Base-by-base conservation (phyloP, 2,888 invertebrate species). In the Perdita meconis region DNA sequence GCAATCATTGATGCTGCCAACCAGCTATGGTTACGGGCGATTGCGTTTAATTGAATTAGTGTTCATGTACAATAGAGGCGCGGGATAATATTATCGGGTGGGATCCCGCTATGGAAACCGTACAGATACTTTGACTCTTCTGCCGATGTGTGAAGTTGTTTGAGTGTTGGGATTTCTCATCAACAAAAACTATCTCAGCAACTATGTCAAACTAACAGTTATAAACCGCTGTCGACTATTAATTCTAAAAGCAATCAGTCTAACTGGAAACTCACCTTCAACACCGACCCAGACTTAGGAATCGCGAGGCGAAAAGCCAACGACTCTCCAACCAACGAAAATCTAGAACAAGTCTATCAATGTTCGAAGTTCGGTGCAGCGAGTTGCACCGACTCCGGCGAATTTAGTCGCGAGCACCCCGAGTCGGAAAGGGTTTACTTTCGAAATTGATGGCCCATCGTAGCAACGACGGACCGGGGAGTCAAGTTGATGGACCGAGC, bases 401-500 rank as follows among this genome's bases (percentile, higher is more conserved):
- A 66, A 83, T 70, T 63, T 75, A 74, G 50, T 65, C 51, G 44
- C 44, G 51, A 13, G 12, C 2, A 16, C 30, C 16, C n/a, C 51
- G 59, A 19, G 71, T 19, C 34, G 77, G 75, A 65, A 79, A 78
- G 68, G 76, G 87, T 86, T 86, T 82, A 80, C 85, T 81, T 81
- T 80, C 68, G 75, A 87, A 90, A 90, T 90, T 90, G 89, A 90
- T 90, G 88, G 86, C 78, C 82, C 78, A 83, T 83, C 83, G 75
- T 84, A 82, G 84, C 82, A 81, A 66, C 84, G 86, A 80, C 83
- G 84, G 82, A 84, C 86, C 70, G 82, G 57, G n/a, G 83, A 88
- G 88, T 86, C 88, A 86, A 88, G 86, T 88, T 88, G 89, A 90
- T 89, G 88, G 88, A 88, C 90, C 88, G 87, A 87, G 82, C 78